phyloP scores from a whole-genome alignment of 2,113 vertebrate genomes.

The Spilogale gracilis region DNA sequence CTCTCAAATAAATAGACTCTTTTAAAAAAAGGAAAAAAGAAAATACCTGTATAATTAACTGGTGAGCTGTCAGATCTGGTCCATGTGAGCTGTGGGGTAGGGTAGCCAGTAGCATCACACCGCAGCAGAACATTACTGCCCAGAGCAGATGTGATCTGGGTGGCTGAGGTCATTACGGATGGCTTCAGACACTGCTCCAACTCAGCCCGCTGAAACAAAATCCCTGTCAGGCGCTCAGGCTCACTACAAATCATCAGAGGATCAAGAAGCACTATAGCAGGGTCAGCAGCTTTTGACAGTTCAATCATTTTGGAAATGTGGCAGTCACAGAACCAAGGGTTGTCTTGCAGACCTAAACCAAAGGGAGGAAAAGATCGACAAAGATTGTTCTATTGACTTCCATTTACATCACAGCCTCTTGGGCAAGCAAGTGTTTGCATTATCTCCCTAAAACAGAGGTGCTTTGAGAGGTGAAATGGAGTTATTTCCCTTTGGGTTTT shows the following conservation, averaged over 20 bases:
- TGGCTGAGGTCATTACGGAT: conserved; percentile 95
- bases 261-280: conserved; percentile 92
- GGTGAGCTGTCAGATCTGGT: conserved; percentile 87
- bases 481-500: neutral
- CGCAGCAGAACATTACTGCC: conserved; percentile 96
- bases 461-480: neutral
- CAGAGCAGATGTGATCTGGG: conserved; percentile 94
- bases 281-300: conserved; percentile 92
- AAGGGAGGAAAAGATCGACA: neutral
- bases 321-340: conserved; percentile 98
- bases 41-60: conserved; percentile 94
- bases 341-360: conserved; percentile 95
- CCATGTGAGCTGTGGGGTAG: conserved; percentile 95
- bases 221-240: conserved; percentile 93
- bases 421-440: neutral
- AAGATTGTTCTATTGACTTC: neutral
- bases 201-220: conserved; percentile 94
- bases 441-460: neutral
- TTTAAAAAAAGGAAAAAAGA: neutral
- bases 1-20: neutral
- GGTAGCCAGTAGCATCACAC: conserved; percentile 94
- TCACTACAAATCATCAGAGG: conserved; percentile 91
- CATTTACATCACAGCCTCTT: neutral
- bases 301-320: conserved; percentile 96
- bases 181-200: conserved; percentile 96